Evolutionary conservation across 2,113 vertebrate species (phyloP).

Genomic region (Toxotes jaculatrix): DNA sequence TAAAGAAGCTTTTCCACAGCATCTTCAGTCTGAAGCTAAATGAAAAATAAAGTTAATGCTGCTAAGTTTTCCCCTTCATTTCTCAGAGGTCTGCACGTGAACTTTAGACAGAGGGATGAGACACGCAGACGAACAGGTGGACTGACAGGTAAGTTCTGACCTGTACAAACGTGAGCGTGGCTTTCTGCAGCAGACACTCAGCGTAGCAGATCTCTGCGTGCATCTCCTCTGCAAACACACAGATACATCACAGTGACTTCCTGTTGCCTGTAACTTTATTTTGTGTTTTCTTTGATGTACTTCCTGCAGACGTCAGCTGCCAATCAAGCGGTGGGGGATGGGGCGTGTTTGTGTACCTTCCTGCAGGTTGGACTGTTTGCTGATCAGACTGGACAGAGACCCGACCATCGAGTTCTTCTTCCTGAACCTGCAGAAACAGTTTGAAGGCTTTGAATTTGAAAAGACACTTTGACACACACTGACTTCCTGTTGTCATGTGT

Average conservation of each 20-base stretch:
- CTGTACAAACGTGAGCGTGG: conserved; percentile 96
- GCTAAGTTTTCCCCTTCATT: no score
- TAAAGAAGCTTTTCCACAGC: background rate
- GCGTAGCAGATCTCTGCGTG: conserved; percentile 98
- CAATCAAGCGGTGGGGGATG: background rate
- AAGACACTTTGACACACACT: background rate
- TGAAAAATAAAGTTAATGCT: no score
- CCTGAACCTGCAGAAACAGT: conserved; percentile 86
- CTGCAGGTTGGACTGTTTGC: conserved; percentile 89
- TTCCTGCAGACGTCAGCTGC: background rate
- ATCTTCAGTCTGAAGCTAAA: background rate
- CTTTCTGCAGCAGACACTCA: conserved; percentile 97
- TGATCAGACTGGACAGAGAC: conserved; percentile 92
- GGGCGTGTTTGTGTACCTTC: conserved; percentile 85
- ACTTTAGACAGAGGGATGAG: background rate
- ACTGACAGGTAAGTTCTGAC: conserved; percentile 71
- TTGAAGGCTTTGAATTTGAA: background rate
- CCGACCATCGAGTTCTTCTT: conserved; percentile 92
- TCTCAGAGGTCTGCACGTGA: no score
- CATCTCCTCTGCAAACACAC: conserved; percentile 91
- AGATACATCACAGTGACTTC: conserved; percentile 20
- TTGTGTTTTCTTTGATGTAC: background rate
- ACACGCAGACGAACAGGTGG: background rate
- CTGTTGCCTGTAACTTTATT: background rate
- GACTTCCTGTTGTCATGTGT: no score